Conservation (phyloP, 2,888 invertebrate species). For the Cataglyphis livida region DNA sequence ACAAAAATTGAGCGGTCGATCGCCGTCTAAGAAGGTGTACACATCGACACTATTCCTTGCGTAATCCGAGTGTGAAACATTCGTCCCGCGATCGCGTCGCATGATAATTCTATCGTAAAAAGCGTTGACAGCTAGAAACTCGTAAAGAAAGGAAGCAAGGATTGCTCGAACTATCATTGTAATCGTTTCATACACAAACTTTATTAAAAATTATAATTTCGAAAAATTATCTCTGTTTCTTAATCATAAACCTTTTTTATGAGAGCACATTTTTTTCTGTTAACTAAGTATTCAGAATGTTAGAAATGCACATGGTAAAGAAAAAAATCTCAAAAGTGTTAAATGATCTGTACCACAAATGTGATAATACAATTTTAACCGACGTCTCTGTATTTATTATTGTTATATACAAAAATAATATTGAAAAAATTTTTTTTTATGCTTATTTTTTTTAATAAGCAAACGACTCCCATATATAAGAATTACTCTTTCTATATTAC, state of each 20-base stretch:
- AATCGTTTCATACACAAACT: background rate
- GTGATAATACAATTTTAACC: background rate
- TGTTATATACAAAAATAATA: background rate
- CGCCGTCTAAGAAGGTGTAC: constrained; percentile 16
- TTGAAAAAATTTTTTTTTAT: background rate
- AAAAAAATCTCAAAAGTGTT: background rate
- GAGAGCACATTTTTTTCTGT: background rate
- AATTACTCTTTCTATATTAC: background rate
- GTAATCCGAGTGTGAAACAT: constrained; percentile 46
- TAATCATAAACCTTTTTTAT: background rate
- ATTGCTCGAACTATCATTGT: background rate
- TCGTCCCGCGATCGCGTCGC: constrained; percentile 26
- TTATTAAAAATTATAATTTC: background rate
- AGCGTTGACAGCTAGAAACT: constrained; percentile 39
- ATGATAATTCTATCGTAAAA: constrained; percentile 40
- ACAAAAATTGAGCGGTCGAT: constrained; percentile 31
- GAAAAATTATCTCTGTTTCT: background rate
- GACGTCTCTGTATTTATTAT: background rate
- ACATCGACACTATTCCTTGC: constrained; percentile 31
- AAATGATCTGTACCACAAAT: background rate
- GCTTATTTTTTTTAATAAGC: background rate
- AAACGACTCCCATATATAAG: background rate
- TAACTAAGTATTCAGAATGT: background rate
- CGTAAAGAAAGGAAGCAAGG: background rate
- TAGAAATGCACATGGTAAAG: background rate